Evolutionary conservation across 2,888 invertebrate species (phyloP).

Genomic region (Vesta saturnalis): DNA sequence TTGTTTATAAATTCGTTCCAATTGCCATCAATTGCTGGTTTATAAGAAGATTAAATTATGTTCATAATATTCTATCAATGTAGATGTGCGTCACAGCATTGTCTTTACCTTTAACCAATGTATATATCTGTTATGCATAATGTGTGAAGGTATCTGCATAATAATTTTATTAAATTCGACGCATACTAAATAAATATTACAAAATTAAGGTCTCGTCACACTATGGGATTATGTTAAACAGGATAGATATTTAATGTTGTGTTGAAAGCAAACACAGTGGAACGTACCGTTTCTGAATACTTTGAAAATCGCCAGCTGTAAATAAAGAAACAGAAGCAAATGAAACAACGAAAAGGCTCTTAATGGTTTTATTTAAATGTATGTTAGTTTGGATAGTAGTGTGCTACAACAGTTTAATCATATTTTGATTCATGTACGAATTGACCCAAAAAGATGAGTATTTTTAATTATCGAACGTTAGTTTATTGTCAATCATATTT

Average conservation of each 20-base stretch:
- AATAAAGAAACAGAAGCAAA: too few species aligned
- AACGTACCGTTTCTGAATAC: too few species aligned
- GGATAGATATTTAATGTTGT: neutral
- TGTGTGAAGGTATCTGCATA: conserved; percentile 30
- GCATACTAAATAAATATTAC: conserved; percentile 9
- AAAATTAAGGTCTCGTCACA: conserved; percentile 15
- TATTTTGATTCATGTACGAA: too few species aligned
- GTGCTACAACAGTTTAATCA: too few species aligned
- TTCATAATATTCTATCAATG: conserved; percentile 26
- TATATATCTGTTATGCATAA: conserved; percentile 17
- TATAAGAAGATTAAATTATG: conserved; percentile 9
- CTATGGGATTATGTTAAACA: too few species aligned
- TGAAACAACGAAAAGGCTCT: too few species aligned
- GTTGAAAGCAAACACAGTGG: neutral
- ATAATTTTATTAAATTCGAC: conserved; percentile 6
- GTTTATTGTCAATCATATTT: too few species aligned
- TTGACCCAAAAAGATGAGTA: too few species aligned
- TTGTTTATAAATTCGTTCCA: neutral
- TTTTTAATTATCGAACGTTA: too few species aligned
- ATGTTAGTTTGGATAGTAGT: too few species aligned
- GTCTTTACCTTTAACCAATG: conserved; percentile 29
- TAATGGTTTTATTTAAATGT: too few species aligned
- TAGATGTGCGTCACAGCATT: conserved; percentile 31
- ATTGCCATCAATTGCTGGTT: neutral
- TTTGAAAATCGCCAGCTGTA: too few species aligned